Evolutionary conservation across 2,113 vertebrate species (phyloP).

Genomic region (Cynopterus brachyotis): DNA sequence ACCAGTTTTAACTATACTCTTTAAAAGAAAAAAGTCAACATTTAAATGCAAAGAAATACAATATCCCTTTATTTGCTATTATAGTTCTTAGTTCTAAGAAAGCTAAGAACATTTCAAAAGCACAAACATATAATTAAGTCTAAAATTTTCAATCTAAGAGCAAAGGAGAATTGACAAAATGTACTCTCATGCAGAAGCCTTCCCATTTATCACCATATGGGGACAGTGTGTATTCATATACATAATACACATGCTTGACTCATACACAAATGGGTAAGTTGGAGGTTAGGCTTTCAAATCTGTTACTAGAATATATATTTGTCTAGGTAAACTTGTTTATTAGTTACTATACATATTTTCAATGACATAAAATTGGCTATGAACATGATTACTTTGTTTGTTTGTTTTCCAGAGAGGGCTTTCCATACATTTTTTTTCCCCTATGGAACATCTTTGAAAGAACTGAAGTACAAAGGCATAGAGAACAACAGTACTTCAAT

Average conservation of each 20-base stretch:
- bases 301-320: neutral
- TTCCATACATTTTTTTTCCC: neutral
- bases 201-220: neutral
- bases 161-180: neutral
- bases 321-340: neutral
- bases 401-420: neutral
- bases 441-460: neutral
- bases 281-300: neutral
- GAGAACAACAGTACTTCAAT: neutral
- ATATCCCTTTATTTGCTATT: neutral
- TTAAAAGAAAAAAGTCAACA: neutral
- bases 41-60: neutral
- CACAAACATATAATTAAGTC: neutral
- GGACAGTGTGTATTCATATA: rapidly evolving
- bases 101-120: neutral
- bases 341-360: neutral
- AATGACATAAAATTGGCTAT: neutral
- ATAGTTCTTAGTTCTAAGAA: neutral
- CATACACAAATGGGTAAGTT: neutral
- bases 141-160: constrained; percentile 13
- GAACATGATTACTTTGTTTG: neutral
- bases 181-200: neutral
- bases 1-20: neutral
- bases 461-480: neutral
- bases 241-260: neutral